Conservation (phyloP, 2,888 invertebrate genomes). For the Syrphus vitripennis region DNA sequence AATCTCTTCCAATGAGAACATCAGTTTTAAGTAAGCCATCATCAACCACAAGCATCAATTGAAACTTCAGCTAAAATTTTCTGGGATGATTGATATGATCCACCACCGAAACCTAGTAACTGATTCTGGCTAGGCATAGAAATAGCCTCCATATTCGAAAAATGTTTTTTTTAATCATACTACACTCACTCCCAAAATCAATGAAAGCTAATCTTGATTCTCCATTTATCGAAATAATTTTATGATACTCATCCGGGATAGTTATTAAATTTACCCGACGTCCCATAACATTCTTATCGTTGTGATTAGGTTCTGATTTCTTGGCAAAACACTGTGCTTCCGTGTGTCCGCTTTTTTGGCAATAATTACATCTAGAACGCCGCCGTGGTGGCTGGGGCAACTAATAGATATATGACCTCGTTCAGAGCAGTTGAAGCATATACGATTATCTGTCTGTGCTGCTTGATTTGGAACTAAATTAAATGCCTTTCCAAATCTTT, state of each 20-base stretch:
- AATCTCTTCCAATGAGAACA: slow-evolving; percentile 7
- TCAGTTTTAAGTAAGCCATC: slow-evolving; percentile 8
- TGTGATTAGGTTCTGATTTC: not conserved
- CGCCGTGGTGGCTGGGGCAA: not conserved
- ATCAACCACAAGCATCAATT: slow-evolving; percentile 16
- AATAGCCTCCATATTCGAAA: not conserved
- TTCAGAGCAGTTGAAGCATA: slow-evolving; percentile 27
- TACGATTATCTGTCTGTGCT: slow-evolving; percentile 11
- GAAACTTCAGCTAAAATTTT: slow-evolving; percentile 10
- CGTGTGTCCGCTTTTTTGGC: not conserved
- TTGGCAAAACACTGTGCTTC: slow-evolving; percentile 4
- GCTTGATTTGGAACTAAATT: not conserved
- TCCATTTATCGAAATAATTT: slow-evolving; percentile 7
- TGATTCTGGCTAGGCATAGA: not conserved
- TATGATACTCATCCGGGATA: slow-evolving; percentile 23
- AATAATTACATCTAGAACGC: not conserved
- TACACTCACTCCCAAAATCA: slow-evolving; percentile 39
- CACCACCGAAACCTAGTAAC: slow-evolving; percentile 12
- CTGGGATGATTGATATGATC: slow-evolving; percentile 9
- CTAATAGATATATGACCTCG: slow-evolving; percentile 15
- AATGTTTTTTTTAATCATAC: not conserved
- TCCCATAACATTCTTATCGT: not conserved
- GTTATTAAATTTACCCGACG: slow-evolving; percentile 10
- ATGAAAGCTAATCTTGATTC: slow-evolving; percentile 16
- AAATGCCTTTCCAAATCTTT: not conserved